Evolutionary conservation across 2,888 invertebrate species (phyloP).

Genomic region (Xanthorhoe designata): DNA sequence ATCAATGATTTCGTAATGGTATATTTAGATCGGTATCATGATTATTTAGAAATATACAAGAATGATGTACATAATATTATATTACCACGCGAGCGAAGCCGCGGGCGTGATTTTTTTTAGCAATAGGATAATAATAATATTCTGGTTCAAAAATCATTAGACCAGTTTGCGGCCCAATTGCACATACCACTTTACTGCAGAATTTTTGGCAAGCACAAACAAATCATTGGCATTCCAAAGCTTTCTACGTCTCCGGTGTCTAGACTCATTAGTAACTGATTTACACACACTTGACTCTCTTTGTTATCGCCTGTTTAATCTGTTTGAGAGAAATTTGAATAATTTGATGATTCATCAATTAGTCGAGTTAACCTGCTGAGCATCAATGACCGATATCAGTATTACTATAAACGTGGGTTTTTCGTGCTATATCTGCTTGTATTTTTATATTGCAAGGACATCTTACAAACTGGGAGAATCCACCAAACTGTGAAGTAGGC

Average conservation of each 20-base stretch:
- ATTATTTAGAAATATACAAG: too few species aligned
- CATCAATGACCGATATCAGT: background rate
- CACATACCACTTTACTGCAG: conserved; percentile 17
- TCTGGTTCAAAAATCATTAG: conserved; percentile 25
- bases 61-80: too few species aligned
- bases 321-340: conserved; percentile 4
- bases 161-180: conserved; percentile 20
- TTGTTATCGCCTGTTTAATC: conserved; percentile 17
- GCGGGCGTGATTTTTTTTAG: background rate
- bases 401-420: background rate
- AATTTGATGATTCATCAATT: conserved; percentile 16
- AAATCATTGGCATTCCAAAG: conserved; percentile 39
- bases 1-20: conserved; percentile 1
- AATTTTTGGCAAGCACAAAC: conserved; percentile 39
- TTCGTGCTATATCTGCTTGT: background rate
- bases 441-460: background rate
- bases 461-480: background rate
- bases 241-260: conserved; percentile 26
- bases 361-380: background rate
- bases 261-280: conserved; percentile 35
- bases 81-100: too few species aligned
- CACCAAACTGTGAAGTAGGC: too few species aligned
- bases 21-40: background rate
- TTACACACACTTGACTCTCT: conserved; percentile 17
- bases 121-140: conserved; percentile 2